phyloP scores from a whole-genome alignment of 1,140 invertebrate species.

The Drosophila nannoptera region DNA sequence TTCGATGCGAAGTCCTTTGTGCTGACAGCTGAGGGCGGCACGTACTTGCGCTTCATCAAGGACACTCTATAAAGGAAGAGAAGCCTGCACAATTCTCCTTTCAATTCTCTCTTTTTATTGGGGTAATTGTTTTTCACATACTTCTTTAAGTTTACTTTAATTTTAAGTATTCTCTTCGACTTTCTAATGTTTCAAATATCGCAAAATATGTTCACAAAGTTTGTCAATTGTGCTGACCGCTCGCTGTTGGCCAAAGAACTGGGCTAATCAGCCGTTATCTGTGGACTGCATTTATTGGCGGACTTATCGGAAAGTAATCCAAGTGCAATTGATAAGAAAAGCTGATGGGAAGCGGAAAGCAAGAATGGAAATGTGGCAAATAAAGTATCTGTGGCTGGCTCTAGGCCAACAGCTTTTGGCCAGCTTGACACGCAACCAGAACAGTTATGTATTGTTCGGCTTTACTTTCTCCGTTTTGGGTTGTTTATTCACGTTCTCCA shows the following conservation, averaged over 20 bases:
- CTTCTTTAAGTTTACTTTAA: slow-evolving; percentile 25
- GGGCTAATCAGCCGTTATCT: slow-evolving; percentile 18
- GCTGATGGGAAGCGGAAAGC: background rate
- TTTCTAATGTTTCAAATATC: slow-evolving; percentile 32
- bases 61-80: slow-evolving; percentile 20
- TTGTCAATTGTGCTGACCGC: slow-evolving; percentile 45
- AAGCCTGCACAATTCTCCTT: background rate
- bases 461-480: slow-evolving; percentile 16
- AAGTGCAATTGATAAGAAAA: slow-evolving; percentile 15
- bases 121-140: slow-evolving; percentile 64
- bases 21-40: slow-evolving; percentile 74
- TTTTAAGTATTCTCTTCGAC: slow-evolving; percentile 15
- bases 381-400: background rate
- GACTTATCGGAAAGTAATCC: slow-evolving; percentile 11
- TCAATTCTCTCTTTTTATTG: slow-evolving; percentile 58
- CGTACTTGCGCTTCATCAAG: slow-evolving; percentile 48
- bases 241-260: slow-evolving; percentile 31
- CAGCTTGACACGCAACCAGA: slow-evolving; percentile 44
- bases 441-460: slow-evolving; percentile 14
- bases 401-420: slow-evolving; percentile 26
- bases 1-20: slow-evolving; percentile 75
- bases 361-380: background rate
- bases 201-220: slow-evolving; percentile 60
- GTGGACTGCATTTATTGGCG: slow-evolving; percentile 13
- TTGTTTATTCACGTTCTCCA: slow-evolving; percentile 2